phyloP scores from a whole-genome alignment of 2,797 vertebrate species.

The Smutsia temminckii region DNA sequence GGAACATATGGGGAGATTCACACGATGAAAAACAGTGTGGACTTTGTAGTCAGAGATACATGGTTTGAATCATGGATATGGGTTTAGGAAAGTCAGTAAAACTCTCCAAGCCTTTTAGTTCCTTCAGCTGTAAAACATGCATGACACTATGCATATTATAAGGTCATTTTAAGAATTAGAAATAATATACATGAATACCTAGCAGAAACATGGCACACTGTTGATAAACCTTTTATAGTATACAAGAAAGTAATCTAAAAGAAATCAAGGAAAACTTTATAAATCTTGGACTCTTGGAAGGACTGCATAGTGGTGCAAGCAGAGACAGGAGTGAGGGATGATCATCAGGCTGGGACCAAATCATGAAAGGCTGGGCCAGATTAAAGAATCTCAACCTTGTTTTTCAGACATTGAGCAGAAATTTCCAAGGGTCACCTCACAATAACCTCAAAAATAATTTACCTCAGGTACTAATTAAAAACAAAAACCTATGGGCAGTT shows the following conservation, averaged over 20 bases:
- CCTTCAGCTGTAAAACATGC: neutral
- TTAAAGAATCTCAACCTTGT: conserved; percentile 42
- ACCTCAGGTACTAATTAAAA: conserved; percentile 24
- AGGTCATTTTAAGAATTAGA: conserved; percentile 13
- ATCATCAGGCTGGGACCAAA: conserved; percentile 13
- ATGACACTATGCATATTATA: conserved; percentile 2
- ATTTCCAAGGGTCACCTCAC: conserved; percentile 12
- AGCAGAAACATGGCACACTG: neutral
- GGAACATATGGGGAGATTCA: conserved; percentile 5
- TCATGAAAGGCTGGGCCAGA: neutral
- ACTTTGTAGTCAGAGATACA: conserved; percentile 5
- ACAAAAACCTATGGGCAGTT: neutral
- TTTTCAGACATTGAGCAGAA: conserved; percentile 29
- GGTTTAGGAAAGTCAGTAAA: conserved; percentile 20
- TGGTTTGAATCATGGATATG: neutral
- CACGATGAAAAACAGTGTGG: conserved; percentile 24
- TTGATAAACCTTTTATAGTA: conserved; percentile 35
- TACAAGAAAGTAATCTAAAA: conserved; percentile 30
- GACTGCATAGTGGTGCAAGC: neutral
- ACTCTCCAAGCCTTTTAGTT: neutral
- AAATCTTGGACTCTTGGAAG: conserved; percentile 29
- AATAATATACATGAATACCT: conserved; percentile 34
- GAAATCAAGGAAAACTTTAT: conserved; percentile 21
- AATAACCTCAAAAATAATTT: conserved; percentile 53
- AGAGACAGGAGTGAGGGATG: conserved; percentile 1